phyloP scores from a whole-genome alignment of 2,888 invertebrate species.

The Ornithoptera priamus region DNA sequence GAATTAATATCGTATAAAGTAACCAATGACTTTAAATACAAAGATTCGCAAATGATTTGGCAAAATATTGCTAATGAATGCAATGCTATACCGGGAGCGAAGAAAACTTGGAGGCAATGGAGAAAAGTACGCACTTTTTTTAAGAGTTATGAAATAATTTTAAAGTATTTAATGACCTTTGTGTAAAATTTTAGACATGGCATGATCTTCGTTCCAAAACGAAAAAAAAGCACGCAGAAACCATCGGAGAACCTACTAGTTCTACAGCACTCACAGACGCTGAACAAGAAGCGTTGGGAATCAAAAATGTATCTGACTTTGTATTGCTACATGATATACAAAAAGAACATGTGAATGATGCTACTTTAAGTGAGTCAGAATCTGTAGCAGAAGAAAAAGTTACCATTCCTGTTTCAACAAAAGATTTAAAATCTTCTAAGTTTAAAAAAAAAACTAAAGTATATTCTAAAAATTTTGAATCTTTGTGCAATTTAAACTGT shows the following conservation, averaged over 20 bases:
- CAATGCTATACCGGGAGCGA: slow-evolving; percentile 65
- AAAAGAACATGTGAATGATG: slow-evolving; percentile 45
- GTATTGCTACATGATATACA: slow-evolving; percentile 45
- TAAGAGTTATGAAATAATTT: neutral
- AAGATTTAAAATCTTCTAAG: slow-evolving; percentile 39
- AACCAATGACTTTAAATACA: slow-evolving; percentile 56
- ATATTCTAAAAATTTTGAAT: slow-evolving; percentile 45
- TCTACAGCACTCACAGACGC: slow-evolving; percentile 49
- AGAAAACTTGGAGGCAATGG: slow-evolving; percentile 72
- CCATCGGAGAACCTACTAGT: slow-evolving; percentile 48
- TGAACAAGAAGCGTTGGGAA: slow-evolving; percentile 59
- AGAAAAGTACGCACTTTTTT: slow-evolving; percentile 54
- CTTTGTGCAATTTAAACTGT: slow-evolving; percentile 61
- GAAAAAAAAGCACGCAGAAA: slow-evolving; percentile 53
- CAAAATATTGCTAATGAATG: slow-evolving; percentile 62
- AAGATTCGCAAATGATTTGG: slow-evolving; percentile 64
- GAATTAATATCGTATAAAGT: slow-evolving; percentile 60
- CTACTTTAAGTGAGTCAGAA: slow-evolving; percentile 54
- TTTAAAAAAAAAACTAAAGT: slow-evolving; percentile 40
- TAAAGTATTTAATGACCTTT: slow-evolving; percentile 16
- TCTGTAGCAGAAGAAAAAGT: slow-evolving; percentile 58
- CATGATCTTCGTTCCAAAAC: slow-evolving; percentile 65
- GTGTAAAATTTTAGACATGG: slow-evolving; percentile 60
- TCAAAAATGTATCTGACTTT: slow-evolving; percentile 57
- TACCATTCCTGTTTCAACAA: slow-evolving; percentile 36